Conservation (phyloP, 2,888 invertebrate species). For the Coremacera marginata region DNA sequence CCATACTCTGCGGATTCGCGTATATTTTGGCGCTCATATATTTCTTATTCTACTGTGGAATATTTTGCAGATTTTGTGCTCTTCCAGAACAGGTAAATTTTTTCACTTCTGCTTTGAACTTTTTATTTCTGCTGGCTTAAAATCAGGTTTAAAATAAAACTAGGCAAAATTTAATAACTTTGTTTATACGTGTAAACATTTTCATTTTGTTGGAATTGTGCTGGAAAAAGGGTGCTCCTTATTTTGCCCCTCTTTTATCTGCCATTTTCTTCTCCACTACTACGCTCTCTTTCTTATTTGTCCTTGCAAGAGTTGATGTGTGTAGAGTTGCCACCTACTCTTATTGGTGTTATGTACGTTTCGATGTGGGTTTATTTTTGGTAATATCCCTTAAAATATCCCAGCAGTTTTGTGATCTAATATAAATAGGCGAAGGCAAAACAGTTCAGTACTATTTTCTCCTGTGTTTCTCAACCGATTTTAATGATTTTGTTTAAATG, state of each 20-base stretch:
- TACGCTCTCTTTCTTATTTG: background rate
- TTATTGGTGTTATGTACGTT: too few relatives aligned
- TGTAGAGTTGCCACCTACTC: background rate
- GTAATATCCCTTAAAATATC: too few relatives aligned
- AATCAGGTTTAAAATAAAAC: background rate
- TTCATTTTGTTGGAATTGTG: background rate
- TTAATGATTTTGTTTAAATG: too few relatives aligned
- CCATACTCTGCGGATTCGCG: too few relatives aligned
- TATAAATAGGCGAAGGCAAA: too few relatives aligned
- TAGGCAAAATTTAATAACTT: too few relatives aligned
- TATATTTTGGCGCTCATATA: background rate
- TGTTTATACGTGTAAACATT: too few relatives aligned
- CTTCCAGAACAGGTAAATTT: background rate
- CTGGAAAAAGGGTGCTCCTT: background rate
- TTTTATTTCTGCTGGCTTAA: too few relatives aligned
- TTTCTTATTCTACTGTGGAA: background rate
- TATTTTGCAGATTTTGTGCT: background rate
- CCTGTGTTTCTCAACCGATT: too few relatives aligned
- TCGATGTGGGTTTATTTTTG: too few relatives aligned
- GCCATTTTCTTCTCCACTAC: background rate
- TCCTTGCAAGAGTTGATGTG: background rate
- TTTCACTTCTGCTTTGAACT: background rate
- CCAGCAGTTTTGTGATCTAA: too few relatives aligned
- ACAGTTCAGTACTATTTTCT: too few relatives aligned
- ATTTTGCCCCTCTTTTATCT: background rate